phyloP scores from a whole-genome alignment of 2,888 invertebrate species.

The Psylliodes chrysocephalus region DNA sequence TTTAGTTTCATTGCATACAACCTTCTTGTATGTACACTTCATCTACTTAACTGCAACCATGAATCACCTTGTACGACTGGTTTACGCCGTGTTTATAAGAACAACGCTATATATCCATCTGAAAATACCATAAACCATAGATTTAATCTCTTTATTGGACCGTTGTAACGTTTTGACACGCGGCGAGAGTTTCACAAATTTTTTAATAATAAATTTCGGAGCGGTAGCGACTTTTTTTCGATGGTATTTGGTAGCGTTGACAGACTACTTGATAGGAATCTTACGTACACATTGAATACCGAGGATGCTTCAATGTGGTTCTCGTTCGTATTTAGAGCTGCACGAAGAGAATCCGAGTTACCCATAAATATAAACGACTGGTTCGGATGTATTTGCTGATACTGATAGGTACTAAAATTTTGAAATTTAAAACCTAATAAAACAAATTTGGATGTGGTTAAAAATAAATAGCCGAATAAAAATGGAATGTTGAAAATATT shows the following conservation, averaged over 20 bases:
- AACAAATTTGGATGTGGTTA: too few relatives aligned
- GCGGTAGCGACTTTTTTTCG: slow-evolving; percentile 19
- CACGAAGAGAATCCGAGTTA: too few relatives aligned
- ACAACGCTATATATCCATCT: slow-evolving; percentile 14
- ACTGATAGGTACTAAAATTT: too few relatives aligned
- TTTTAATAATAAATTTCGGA: slow-evolving; percentile 18
- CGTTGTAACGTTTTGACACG: slow-evolving; percentile 12
- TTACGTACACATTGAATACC: not conserved
- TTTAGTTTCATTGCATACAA: too few relatives aligned
- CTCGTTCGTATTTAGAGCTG: not conserved
- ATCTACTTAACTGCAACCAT: not conserved
- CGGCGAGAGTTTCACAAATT: slow-evolving; percentile 20
- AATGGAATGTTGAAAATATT: too few relatives aligned
- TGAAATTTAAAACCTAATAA: too few relatives aligned
- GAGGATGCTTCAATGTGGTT: not conserved
- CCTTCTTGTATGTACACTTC: not conserved
- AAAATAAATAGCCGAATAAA: too few relatives aligned
- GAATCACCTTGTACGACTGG: slow-evolving; percentile 1
- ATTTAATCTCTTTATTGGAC: slow-evolving; percentile 19
- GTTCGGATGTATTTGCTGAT: too few relatives aligned
- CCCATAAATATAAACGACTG: too few relatives aligned
- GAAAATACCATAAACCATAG: slow-evolving; percentile 11
- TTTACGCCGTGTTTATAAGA: not conserved
- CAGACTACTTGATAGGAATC: slow-evolving; percentile 14
- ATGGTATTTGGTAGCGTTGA: slow-evolving; percentile 12